These are phyloP conservation scores for Macrophya alboannulata DNA, from an alignment of 2,888 invertebrate genomes.

Conservation along the genomic window DNA sequence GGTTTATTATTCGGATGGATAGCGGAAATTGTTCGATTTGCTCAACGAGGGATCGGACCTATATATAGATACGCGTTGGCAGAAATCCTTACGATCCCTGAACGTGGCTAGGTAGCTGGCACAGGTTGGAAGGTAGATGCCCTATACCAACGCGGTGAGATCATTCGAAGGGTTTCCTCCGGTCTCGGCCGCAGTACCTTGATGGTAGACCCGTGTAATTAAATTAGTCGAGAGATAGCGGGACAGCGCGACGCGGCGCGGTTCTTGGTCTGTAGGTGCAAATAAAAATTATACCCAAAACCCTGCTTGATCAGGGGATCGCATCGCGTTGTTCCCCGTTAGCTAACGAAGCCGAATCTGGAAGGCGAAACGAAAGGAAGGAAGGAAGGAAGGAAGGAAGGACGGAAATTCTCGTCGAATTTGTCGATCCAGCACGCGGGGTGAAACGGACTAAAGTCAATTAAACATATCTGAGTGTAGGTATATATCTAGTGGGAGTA, in stretches of 20 bases:
- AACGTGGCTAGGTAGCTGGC: background rate
- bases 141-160: background rate
- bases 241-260: background rate
- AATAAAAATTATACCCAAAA: conserved; percentile 48
- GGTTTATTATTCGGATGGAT: conserved; percentile 48
- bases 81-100: conserved; percentile 8
- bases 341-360: background rate
- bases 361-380: too few relatives aligned
- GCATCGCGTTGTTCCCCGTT: background rate
- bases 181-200: background rate
- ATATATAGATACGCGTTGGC: background rate
- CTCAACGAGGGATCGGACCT: conserved; percentile 43
- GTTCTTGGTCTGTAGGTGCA: conserved; percentile 22
- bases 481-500: background rate
- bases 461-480: background rate
- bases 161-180: conserved; percentile 47
- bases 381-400: too few relatives aligned
- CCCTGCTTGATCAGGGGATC: conserved; percentile 26
- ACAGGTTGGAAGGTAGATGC: background rate
- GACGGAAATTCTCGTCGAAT: background rate
- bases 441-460: background rate
- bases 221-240: conserved; percentile 41
- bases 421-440: conserved; percentile 1
- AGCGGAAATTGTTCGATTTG: conserved; percentile 53
- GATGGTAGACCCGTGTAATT: conserved; percentile 45